Conservation (phyloP, 2,113 vertebrate genomes). For the Heloderma charlesbogerti region DNA sequence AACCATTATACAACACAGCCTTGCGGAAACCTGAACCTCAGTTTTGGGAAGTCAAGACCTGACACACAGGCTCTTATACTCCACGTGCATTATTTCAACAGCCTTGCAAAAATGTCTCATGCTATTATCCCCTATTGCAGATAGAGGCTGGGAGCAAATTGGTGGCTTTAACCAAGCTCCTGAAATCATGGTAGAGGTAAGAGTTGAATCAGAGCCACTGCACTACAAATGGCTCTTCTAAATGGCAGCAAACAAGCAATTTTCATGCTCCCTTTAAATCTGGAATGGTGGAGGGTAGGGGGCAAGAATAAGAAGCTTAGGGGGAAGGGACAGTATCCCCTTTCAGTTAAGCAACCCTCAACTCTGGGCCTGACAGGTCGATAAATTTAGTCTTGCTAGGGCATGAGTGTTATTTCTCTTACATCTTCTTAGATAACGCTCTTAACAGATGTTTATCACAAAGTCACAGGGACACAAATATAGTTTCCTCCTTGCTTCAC, state of each 20-base stretch:
- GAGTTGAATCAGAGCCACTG: not conserved
- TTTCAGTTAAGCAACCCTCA: not conserved
- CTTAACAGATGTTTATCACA: slow-evolving; percentile 7
- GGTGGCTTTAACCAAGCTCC: not conserved
- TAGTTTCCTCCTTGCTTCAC: not conserved
- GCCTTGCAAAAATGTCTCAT: not conserved
- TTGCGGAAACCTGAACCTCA: no score
- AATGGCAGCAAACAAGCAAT: not conserved
- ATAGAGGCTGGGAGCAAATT: not conserved
- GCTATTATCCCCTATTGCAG: not conserved
- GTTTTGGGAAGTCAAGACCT: no score
- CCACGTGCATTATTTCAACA: not conserved
- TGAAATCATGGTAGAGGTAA: not conserved
- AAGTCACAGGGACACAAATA: not conserved
- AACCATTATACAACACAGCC: not conserved
- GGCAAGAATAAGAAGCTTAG: not conserved
- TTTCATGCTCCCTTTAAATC: not conserved
- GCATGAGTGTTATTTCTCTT: not conserved
- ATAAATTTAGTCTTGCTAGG: not conserved
- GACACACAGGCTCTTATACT: not conserved
- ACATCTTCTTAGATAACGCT: not conserved
- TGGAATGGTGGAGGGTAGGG: not conserved
- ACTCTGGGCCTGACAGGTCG: not conserved
- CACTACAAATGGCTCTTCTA: not conserved
- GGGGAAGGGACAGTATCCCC: not conserved